phyloP scores from a whole-genome alignment of 2,888 invertebrate genomes.

The Slavum lentiscoides region DNA sequence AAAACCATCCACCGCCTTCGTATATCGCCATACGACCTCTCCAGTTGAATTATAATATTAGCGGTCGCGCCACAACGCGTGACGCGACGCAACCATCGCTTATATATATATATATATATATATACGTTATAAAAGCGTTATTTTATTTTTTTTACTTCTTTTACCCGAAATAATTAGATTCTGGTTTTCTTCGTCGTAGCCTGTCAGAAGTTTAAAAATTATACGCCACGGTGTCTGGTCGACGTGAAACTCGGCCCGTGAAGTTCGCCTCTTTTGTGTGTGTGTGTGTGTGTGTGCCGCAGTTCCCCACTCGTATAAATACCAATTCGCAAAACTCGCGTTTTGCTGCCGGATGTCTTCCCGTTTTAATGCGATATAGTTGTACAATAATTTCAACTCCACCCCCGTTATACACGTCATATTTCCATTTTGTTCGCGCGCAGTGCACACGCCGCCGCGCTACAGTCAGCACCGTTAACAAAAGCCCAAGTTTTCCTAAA shows the following conservation, averaged over 20 bases:
- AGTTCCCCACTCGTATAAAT: slow-evolving; percentile 7
- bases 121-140: slow-evolving; percentile 23
- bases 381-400: slow-evolving; percentile 29
- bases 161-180: slow-evolving; percentile 43
- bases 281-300: neutral
- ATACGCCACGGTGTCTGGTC: slow-evolving; percentile 43
- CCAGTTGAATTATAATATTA: slow-evolving; percentile 27
- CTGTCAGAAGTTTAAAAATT: slow-evolving; percentile 53
- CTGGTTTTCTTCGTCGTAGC: slow-evolving; percentile 31
- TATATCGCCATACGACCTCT: neutral
- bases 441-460: neutral
- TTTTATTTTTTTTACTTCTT: neutral
- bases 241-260: slow-evolving; percentile 19
- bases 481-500: slow-evolving; percentile 25
- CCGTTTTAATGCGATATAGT: slow-evolving; percentile 39
- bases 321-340: slow-evolving; percentile 36
- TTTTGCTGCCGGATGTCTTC: slow-evolving; percentile 40
- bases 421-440: neutral
- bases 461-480: slow-evolving; percentile 16
- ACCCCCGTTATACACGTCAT: neutral
- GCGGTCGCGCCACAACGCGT: slow-evolving; percentile 35
- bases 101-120: neutral
- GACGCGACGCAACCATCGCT: slow-evolving; percentile 11
- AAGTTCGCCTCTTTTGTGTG: slow-evolving; percentile 29
- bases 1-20: slow-evolving; percentile 2